Base-by-base conservation (phyloP, 2,797 vertebrate species). In the Erethizon dorsatum region DNA sequence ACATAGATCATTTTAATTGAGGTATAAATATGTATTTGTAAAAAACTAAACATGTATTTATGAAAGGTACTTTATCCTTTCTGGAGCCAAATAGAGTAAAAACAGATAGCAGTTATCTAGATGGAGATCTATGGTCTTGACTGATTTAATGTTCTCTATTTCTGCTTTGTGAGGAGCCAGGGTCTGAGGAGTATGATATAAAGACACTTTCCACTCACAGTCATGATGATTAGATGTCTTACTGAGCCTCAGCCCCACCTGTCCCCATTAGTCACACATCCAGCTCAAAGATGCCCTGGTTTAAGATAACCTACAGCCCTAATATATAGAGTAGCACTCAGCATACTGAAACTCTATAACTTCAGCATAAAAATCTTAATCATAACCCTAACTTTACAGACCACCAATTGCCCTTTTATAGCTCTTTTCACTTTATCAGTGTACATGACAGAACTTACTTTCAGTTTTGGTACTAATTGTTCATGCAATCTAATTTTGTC, bases 351-450 rank as follows among this genome's bases (percentile, higher is more conserved):
- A 77, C 47, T 78, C 37, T 79, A 26, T 9, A 84, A 97, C 63
- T 89, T 97, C 2, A 63, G 50, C 91, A 92, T 84, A 73, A 94
- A 89, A 91, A 91, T 67, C 59, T 93, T 82, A 91, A 93, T 95
- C 71, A n/a, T 18, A 96, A 82, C 67, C 96, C 91, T 86, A 90
- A 93, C 67, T 63, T 85, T 97, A 96, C 11, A 75, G 78, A 97
- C 73, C 84, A 90, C 67, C 96, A 95, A 95, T 71, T 77, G 94
- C 17, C 17, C 50, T 0, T 10, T 95, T 87, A 63, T 87, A 63
- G 73, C 79, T 97, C 91, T 86, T 94, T 98, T 97, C 63, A 52
- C 31, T 79, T 22, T 77, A 52, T 18, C 20, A 87, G 65, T 91
- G 89, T 94, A 11, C 31, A 92, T 56, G 33, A 67, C 84, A 94